These are phyloP conservation scores for Eupsilia transversa DNA, from an alignment of 2,888 invertebrate species.

Conservation along the genomic window DNA sequence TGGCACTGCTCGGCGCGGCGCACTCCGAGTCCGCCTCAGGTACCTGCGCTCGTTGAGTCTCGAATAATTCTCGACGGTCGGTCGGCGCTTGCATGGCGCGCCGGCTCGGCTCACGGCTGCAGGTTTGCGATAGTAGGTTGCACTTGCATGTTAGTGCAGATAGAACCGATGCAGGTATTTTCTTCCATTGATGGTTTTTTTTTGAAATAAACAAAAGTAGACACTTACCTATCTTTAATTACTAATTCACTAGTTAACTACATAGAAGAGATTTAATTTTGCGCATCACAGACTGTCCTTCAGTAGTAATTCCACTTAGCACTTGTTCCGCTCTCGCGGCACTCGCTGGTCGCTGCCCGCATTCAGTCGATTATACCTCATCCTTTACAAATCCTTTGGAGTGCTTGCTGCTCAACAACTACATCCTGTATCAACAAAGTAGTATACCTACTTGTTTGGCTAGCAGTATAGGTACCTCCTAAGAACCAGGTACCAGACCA, in stretches of 20 bases:
- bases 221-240: neutral
- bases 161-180: neutral
- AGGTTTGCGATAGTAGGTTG: neutral
- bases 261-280: neutral
- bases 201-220: neutral
- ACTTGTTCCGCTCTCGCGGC: slow-evolving; percentile 6
- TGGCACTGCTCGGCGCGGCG: slow-evolving; percentile 53
- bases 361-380: neutral
- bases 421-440: slow-evolving; percentile 24
- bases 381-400: slow-evolving; percentile 9
- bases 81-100: slow-evolving; percentile 16
- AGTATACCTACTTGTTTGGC: neutral
- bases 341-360: neutral
- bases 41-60: slow-evolving; percentile 18
- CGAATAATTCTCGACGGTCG: neutral
- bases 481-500: too few relatives aligned
- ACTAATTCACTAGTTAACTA: neutral
- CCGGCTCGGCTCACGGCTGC: slow-evolving; percentile 10
- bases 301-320: neutral
- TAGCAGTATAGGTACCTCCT: neutral
- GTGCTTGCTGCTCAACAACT: slow-evolving; percentile 9
- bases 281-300: neutral
- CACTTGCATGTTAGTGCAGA: slow-evolving; percentile 29
- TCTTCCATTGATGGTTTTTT: neutral
- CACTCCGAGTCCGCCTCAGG: slow-evolving; percentile 37